Conservation (phyloP, 2,888 invertebrate species). For the Lasius fuliginosus region DNA sequence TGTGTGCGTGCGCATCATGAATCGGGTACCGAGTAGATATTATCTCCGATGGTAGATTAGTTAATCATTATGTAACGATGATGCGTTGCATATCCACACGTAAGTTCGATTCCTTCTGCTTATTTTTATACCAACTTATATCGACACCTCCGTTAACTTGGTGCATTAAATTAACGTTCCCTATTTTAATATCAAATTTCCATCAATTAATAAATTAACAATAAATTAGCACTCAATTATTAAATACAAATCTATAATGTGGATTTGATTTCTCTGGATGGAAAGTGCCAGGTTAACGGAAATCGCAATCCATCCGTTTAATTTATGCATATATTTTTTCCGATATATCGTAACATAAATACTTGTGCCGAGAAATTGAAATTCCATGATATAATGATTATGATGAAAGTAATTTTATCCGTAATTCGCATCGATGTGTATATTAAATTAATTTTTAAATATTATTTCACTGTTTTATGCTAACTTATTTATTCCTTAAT, state of each 20-base stretch:
- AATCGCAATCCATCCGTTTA: not conserved
- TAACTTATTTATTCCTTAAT: not conserved
- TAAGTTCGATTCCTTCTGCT: conserved; percentile 28
- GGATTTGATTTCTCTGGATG: not conserved
- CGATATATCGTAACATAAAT: not conserved
- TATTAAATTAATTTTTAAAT: not conserved
- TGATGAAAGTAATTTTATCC: conserved; percentile 9
- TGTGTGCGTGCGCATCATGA: conserved; percentile 46
- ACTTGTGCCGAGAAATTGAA: not conserved
- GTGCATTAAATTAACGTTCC: not conserved
- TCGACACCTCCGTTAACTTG: not conserved
- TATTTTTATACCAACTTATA: conserved; percentile 13
- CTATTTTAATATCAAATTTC: not conserved
- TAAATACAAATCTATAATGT: not conserved
- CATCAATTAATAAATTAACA: not conserved
- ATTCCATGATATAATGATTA: not conserved
- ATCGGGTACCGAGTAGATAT: conserved; percentile 56
- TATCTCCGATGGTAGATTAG: conserved; percentile 67
- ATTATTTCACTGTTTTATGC: not conserved
- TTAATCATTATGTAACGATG: conserved; percentile 45
- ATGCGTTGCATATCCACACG: conserved; percentile 21
- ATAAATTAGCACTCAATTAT: not conserved
- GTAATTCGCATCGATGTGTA: not conserved
- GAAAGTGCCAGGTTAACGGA: too few relatives aligned
- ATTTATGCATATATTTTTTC: not conserved